Base-by-base conservation (phyloP, 2,113 vertebrate genomes). In the Paratilapia polleni region DNA sequence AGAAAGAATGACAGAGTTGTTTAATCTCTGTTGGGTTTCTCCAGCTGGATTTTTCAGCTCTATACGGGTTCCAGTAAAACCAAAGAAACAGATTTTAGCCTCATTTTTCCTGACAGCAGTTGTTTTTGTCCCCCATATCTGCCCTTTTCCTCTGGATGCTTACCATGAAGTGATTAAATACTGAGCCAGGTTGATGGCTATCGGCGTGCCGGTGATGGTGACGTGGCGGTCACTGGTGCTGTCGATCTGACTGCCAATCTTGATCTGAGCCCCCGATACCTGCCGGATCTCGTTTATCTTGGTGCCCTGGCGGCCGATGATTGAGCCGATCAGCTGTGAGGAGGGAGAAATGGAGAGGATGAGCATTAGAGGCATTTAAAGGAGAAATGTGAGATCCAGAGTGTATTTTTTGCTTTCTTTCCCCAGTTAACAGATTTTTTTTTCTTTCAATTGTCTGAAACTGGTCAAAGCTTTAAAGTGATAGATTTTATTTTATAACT, bases 81-180 rank as follows among this genome's bases (percentile, higher is more conserved):
- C 41, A 43, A 43, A 43, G 41, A 13, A 60, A 12, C 58, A 60
- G 24, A 7, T 28, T 28, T 57, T 14, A 7, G 15, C 36, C 24
- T 63, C 19, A 20, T 4, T 34, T 34, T 10, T 59, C 54, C 75
- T 26, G 77, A n/a, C 22, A n/a, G 62, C n/a, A 41, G 22, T 11
- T 15, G 8, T 1, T n/a, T n/a, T n/a, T 11, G 64, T 17, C 52
- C 52, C 66, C 49, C 66, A 19, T 8, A 28, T 43, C 43, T 6
- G 43, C 66, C 66, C 43, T 20, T 19, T 5, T 13, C 43, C 66
- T 20, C 6, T 6, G n/a, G 36, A 74, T 52, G 2, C 97, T 97
- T 96, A 98, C 98, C 98, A 98, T 90, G 97, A 95, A 78, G 97
- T 97, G 96, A 99, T 98, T 90, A 99, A 97, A 95, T 98, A 99